Conservation (phyloP, 2,888 invertebrate species). For the Xiphydria camelus region DNA sequence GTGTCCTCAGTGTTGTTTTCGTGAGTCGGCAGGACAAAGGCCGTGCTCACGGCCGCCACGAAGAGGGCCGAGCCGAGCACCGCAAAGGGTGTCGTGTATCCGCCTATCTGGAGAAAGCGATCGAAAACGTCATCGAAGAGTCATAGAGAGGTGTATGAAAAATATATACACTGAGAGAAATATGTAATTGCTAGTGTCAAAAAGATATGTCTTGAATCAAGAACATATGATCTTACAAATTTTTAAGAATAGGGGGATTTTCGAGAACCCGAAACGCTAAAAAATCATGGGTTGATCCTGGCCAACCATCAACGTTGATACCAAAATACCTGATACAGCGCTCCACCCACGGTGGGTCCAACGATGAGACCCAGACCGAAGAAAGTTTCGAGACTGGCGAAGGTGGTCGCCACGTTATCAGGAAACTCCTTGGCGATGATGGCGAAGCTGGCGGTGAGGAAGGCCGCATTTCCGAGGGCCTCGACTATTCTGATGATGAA, state of each 20-base stretch:
- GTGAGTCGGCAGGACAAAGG: conserved; percentile 71
- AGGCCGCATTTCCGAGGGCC: conserved; percentile 85
- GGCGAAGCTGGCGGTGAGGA: conserved; percentile 83
- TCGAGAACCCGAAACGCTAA: neutral
- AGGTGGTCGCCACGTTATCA: conserved; percentile 80
- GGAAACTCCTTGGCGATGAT: conserved; percentile 89
- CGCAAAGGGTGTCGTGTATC: conserved; percentile 80
- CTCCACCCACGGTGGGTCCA: conserved; percentile 88
- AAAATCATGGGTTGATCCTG: conserved; percentile 8
- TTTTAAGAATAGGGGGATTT: neutral
- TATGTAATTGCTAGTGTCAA: too few species aligned
- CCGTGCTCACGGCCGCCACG: conserved; percentile 74
- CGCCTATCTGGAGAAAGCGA: conserved; percentile 69
- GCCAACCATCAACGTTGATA: too few species aligned
- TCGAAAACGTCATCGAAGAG: neutral
- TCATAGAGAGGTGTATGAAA: neutral
- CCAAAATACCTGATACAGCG: conserved; percentile 68
- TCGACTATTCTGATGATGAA: conserved; percentile 80
- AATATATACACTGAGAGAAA: too few species aligned
- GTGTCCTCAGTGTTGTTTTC: conserved; percentile 62
- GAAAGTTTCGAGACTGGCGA: conserved; percentile 84
- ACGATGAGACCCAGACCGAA: conserved; percentile 86
- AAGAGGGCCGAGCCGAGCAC: conserved; percentile 77
- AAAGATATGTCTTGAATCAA: too few species aligned
- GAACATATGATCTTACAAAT: too few species aligned